Base-by-base conservation (phyloP, 2,797 vertebrate genomes). In the Astyanax mexicanus region DNA sequence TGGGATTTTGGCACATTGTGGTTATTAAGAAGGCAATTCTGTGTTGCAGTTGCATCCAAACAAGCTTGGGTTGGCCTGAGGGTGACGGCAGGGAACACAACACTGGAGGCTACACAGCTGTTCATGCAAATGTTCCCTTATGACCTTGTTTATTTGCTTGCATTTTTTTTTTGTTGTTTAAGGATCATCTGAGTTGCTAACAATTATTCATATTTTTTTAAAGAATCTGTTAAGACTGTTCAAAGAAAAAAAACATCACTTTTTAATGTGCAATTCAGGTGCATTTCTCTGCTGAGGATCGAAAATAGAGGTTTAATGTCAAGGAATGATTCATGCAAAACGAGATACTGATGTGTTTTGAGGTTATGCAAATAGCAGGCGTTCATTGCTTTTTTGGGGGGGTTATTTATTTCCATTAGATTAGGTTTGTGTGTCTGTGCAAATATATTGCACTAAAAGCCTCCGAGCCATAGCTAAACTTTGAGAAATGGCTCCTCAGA, bases 111-210 rank as follows among this genome's bases (percentile, higher is more conserved):
- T 82, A 72, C 58, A 77, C 73, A 84, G 82, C 85, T 86, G 86
- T 74, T 86, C 77, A 68, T 54, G 69, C 80, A 77, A 79, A 80
- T 76, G 72, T 73, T 79, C 69, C 57, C 65, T 67, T 69, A 83
- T 85, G 82, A 82, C 84, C 79, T 82, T 81, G 83, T 85, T 86
- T 87, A 79, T 85, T 85, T 85, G 67, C 57, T 72, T 76, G 66
- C 67, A 29, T 35, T 79, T 75, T 19, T 75, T 52, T 74, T 21
- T 40, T n/a, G n/a, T n/a, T n/a, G n/a, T n/a, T 4, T 3, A 42
- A 29, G 15, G 32, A 8, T 27, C 35, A 1, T 70, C 40, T 70
- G 7, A 35, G 4, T 54, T 54, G 6, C 32, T 51, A n/a, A 38
- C 6, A 21, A 12, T 37, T 23, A 37, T 61, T 61, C 3, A 15